phyloP scores from a whole-genome alignment of 2,888 invertebrate species.

The Tipula confusa region DNA sequence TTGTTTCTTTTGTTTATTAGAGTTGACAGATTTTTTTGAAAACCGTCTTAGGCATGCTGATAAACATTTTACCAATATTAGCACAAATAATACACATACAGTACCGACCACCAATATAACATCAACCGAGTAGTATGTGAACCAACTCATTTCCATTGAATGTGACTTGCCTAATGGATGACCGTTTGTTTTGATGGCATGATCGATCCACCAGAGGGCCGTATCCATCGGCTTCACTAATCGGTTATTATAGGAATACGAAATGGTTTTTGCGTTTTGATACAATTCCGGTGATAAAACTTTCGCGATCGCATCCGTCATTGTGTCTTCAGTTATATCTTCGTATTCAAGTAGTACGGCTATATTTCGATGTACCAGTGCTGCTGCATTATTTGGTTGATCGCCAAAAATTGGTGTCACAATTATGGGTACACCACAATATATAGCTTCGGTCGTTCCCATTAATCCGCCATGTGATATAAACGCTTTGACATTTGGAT shows the following conservation, averaged over 20 bases:
- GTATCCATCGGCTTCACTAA: slow-evolving; percentile 53
- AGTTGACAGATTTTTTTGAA: background rate
- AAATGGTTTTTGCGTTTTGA: slow-evolving; percentile 48
- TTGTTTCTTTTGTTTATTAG: background rate
- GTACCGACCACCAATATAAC: slow-evolving; percentile 36
- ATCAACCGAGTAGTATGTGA: slow-evolving; percentile 47
- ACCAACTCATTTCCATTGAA: slow-evolving; percentile 44
- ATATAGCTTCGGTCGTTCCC: slow-evolving; percentile 63
- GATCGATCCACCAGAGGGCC: slow-evolving; percentile 58
- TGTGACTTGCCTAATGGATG: slow-evolving; percentile 34
- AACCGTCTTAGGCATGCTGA: no score
- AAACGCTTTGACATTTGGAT: slow-evolving; percentile 63
- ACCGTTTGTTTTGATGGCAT: slow-evolving; percentile 49
- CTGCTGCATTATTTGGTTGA: slow-evolving; percentile 57
- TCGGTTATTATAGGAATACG: slow-evolving; percentile 55
- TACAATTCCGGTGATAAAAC: slow-evolving; percentile 50
- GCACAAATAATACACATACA: no score
- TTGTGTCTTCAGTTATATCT: slow-evolving; percentile 55
- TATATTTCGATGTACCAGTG: slow-evolving; percentile 57
- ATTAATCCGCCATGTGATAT: slow-evolving; percentile 65
- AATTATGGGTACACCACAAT: slow-evolving; percentile 62
- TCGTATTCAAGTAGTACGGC: slow-evolving; percentile 57
- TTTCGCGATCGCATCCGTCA: slow-evolving; percentile 55
- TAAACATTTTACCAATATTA: no score
- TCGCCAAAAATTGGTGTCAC: slow-evolving; percentile 68